phyloP scores from a whole-genome alignment of 2,797 vertebrate genomes.

The Rhinichthys osculus region DNA sequence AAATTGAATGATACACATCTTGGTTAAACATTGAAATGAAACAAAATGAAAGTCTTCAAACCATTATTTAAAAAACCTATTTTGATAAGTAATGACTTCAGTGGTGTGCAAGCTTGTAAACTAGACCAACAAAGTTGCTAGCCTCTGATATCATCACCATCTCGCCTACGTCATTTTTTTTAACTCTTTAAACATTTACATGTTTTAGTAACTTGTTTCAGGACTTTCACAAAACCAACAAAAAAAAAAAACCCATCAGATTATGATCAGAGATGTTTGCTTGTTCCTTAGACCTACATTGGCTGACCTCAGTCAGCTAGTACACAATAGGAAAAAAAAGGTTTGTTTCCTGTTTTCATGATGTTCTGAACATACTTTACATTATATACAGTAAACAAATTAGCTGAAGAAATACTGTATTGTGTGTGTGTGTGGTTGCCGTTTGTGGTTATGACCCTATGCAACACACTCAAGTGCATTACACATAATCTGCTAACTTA shows the following conservation, averaged over 20 bases:
- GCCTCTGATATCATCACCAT: constrained; percentile 4
- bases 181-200: not conserved
- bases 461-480: not conserved
- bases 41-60: not conserved
- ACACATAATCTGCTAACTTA: not conserved
- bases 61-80: constrained; percentile 1
- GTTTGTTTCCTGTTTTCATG: constrained; percentile 11
- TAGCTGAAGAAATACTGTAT: constrained; percentile 13
- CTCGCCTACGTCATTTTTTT: not conserved
- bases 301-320: not conserved
- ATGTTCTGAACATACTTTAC: not conserved
- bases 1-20: not conserved
- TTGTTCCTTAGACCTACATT: not conserved
- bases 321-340: not conserved
- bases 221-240: not conserved
- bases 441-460: not conserved
- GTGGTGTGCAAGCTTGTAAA: constrained; percentile 6
- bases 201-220: not conserved
- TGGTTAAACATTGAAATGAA: not conserved
- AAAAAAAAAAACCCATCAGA: not conserved
- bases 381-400: constrained; percentile 26
- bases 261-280: not conserved
- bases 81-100: constrained; percentile 17
- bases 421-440: not conserved
- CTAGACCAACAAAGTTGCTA: not conserved